Conservation (phyloP, 2,797 vertebrate species). For the Spea hammondii region DNA sequence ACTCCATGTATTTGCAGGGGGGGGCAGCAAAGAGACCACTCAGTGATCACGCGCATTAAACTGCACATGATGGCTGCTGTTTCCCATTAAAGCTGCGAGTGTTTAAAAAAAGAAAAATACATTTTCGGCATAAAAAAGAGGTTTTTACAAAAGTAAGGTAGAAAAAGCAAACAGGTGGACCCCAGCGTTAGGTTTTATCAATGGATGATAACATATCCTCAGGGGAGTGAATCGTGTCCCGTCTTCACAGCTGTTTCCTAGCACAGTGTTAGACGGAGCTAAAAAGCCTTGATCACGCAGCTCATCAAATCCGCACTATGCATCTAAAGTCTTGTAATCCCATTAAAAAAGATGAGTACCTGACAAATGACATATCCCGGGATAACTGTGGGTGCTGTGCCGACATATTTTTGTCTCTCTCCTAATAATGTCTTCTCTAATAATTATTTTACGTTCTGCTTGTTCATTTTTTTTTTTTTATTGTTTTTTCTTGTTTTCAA, state of each 20-base stretch:
- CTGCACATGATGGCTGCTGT: too few species aligned
- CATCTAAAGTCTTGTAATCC: not conserved
- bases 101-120: not conserved
- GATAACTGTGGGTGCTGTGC: slow-evolving; percentile 17
- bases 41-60: too few species aligned
- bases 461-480: slow-evolving; percentile 16
- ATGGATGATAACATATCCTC: not conserved
- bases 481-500: slow-evolving; percentile 45
- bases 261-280: not conserved
- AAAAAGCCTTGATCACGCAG: not conserved
- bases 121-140: not conserved
- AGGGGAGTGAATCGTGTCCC: not conserved
- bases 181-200: not conserved
- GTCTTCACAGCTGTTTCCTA: not conserved
- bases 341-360: slow-evolving; percentile 19
- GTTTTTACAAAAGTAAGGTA: not conserved
- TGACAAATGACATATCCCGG: slow-evolving; percentile 16
- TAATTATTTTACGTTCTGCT: slow-evolving; percentile 39
- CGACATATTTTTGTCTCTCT: slow-evolving; percentile 16
- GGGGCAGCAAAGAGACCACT: too few species aligned
- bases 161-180: not conserved
- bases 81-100: not conserved
- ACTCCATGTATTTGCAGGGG: too few species aligned
- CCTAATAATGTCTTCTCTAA: slow-evolving; percentile 23
- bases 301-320: slow-evolving; percentile 5